Evolutionary conservation across 2,113 vertebrate genomes (phyloP).

Genomic region (Noctilio leporinus): DNA sequence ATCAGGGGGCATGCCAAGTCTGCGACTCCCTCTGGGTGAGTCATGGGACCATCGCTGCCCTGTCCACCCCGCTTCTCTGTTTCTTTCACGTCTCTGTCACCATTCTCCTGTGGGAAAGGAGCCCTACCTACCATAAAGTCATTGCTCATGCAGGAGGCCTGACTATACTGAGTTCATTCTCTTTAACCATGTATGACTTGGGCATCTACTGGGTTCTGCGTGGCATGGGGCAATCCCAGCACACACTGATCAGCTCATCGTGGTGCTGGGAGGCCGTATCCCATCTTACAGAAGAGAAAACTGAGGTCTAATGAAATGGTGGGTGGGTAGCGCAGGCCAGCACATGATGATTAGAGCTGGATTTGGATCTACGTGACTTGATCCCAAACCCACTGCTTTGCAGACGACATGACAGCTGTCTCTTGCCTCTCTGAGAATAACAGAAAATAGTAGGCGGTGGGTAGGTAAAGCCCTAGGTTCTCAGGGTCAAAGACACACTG

Average conservation of each 20-base stretch:
- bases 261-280: background rate
- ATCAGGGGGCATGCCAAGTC: background rate
- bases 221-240: rapidly evolving
- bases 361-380: background rate
- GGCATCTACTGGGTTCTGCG: background rate
- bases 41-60: too few relatives aligned
- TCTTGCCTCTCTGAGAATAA: background rate
- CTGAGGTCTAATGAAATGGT: background rate
- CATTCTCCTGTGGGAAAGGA: background rate
- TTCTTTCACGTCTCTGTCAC: background rate
- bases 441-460: background rate
- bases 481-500: rapidly evolving
- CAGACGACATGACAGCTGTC: rapidly evolving
- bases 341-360: background rate
- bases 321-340: background rate
- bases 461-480: background rate
- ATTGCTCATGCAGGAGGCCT: rapidly evolving
- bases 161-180: background rate
- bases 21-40: background rate
- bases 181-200: background rate
- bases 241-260: background rate
- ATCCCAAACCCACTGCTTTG: background rate
- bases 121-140: background rate
- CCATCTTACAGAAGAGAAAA: background rate
- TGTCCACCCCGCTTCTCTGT: background rate